Evolutionary conservation across 2,113 vertebrate genomes (phyloP).

Genomic region (Colius striatus): DNA sequence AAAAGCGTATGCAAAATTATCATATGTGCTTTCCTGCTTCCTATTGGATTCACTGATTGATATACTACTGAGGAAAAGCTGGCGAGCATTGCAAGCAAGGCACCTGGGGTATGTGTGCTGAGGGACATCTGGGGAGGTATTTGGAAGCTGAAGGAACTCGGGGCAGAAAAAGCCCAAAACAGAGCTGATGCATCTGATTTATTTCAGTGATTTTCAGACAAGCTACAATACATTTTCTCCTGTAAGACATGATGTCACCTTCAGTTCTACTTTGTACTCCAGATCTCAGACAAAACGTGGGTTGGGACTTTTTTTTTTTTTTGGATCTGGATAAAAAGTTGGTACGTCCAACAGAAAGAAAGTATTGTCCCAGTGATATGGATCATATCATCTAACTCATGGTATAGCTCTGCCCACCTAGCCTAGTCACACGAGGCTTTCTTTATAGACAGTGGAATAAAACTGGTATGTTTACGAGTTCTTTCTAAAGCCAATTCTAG

Average conservation of each 20-base stretch:
- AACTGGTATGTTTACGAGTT: neutral
- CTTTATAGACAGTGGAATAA: neutral
- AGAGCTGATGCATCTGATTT: neutral
- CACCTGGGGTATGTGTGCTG: neutral
- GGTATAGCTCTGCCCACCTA: neutral
- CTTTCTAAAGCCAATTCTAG: neutral
- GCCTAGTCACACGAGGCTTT: neutral
- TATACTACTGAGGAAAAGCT: slow-evolving; percentile 34
- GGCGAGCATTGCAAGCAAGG: neutral
- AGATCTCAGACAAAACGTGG: neutral
- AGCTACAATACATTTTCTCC: neutral
- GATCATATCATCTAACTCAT: neutral
- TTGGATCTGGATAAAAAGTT: neutral
- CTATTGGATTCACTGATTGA: slow-evolving; percentile 14
- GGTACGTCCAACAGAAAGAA: rapidly evolving
- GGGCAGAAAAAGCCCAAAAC: neutral
- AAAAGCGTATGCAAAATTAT: neutral
- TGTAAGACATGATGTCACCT: neutral
- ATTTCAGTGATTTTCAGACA: neutral
- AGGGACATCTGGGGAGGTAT: neutral
- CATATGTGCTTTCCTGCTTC: neutral
- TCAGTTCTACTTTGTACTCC: neutral
- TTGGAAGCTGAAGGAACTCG: neutral
- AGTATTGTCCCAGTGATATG: neutral
- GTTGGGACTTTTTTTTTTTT: neutral